These are phyloP conservation scores for Bombus balteatus DNA, from an alignment of 1,140 invertebrate genomes.

Conservation along the genomic window DNA sequence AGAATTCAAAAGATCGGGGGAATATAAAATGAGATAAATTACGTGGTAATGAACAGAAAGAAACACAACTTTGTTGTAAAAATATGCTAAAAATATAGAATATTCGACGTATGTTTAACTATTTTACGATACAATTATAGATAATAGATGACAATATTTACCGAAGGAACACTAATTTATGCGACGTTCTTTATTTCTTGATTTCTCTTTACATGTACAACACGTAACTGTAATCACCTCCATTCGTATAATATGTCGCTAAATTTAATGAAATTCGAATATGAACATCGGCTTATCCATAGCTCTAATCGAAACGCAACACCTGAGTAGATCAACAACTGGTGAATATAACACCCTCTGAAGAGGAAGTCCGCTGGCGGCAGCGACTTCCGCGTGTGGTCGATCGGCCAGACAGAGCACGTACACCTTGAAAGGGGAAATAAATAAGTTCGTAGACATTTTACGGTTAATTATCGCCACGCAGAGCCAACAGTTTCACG, in stretches of 20 bases:
- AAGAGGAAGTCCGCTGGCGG: not conserved
- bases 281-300: not conserved
- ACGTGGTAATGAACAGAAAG: fast-evolving
- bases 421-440: constrained; percentile 64
- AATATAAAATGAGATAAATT: not conserved
- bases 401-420: constrained; percentile 16
- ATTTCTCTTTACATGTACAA: not conserved
- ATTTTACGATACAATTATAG: no score
- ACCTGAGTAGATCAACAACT: not conserved
- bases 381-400: constrained; percentile 30
- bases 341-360: not conserved
- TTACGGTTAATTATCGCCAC: constrained; percentile 78
- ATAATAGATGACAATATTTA: no score
- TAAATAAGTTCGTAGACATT: constrained; percentile 73
- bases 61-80: not conserved
- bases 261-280: not conserved
- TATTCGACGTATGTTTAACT: not conserved
- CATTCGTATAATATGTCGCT: not conserved
- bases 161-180: no score
- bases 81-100: not conserved
- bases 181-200: not conserved
- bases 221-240: no score
- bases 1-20: not conserved
- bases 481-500: constrained; percentile 60
- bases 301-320: not conserved